Conservation (phyloP, 2,888 invertebrate genomes). For the Coenonympha arcania region DNA sequence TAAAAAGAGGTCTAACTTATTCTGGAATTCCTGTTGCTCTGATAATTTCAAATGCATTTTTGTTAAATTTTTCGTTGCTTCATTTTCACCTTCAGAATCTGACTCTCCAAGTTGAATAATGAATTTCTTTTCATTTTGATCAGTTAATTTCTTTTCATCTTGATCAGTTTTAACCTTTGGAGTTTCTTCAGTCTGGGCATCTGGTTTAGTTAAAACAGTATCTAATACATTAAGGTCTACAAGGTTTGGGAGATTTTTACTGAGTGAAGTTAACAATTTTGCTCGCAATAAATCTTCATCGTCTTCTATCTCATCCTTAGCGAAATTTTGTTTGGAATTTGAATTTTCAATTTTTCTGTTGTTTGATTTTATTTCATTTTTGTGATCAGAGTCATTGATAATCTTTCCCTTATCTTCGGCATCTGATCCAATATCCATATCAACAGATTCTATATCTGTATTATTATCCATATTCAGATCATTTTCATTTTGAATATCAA, state of each 20-base stretch:
- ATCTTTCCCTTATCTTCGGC: conserved; percentile 52
- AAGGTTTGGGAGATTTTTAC: conserved; percentile 70
- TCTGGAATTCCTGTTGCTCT: conserved; percentile 61
- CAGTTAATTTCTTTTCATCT: conserved; percentile 61
- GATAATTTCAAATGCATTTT: conserved; percentile 68
- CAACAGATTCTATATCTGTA: conserved; percentile 68
- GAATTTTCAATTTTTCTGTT: conserved; percentile 18
- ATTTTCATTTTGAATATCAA: conserved; percentile 32
- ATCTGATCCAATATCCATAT: conserved; percentile 70
- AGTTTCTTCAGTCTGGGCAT: conserved; percentile 14
- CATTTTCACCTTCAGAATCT: conserved; percentile 69
- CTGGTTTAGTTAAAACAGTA: conserved; percentile 29
- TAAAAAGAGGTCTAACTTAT: conserved; percentile 60
- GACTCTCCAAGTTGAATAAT: conserved; percentile 63
- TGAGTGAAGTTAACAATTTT: conserved; percentile 73
- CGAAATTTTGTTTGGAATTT: conserved; percentile 3
- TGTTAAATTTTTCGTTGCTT: conserved; percentile 67
- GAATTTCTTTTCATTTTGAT: conserved; percentile 59
- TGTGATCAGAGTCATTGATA: conserved; percentile 26
- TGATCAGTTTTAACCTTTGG: conserved; percentile 23
- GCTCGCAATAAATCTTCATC: conserved; percentile 77
- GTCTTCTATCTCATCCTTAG: conserved; percentile 66
- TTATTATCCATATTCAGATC: conserved; percentile 45
- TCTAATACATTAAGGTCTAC: conserved; percentile 42
- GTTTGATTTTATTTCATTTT: conserved; percentile 23